Conservation (phyloP, 2,113 vertebrate genomes). For the Enhydra lutris region DNA sequence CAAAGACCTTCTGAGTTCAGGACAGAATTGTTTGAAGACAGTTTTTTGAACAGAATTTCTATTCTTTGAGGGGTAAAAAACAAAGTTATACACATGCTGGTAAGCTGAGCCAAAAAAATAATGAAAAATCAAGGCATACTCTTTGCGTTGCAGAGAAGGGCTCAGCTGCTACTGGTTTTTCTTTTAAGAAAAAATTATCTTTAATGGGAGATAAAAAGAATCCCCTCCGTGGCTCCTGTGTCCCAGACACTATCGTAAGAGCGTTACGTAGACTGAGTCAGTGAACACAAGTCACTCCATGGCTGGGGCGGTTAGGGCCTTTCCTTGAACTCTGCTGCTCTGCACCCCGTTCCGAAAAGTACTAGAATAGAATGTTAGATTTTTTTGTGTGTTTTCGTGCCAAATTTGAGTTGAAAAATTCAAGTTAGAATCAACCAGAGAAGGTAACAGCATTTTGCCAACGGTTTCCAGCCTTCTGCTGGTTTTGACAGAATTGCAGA, state of each 20-base stretch:
- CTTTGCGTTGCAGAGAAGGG: neutral
- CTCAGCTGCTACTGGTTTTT: neutral
- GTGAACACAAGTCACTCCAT: accelerated
- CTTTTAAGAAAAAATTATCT: neutral
- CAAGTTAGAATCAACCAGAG: neutral
- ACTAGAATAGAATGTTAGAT: accelerated
- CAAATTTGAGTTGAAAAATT: neutral
- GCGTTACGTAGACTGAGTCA: accelerated
- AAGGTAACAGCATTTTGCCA: neutral
- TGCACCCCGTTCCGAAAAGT: neutral
- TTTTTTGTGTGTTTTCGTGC: neutral
- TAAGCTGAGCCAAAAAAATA: neutral
- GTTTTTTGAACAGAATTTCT: neutral
- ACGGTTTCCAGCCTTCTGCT: neutral
- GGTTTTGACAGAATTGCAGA: neutral
- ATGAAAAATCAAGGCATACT: neutral
- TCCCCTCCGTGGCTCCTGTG: accelerated
- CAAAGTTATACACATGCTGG: neutral
- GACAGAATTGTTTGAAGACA: neutral
- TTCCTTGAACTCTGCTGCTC: neutral
- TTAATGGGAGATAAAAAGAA: neutral
- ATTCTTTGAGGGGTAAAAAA: neutral
- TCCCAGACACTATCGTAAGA: neutral
- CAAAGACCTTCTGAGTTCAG: neutral
- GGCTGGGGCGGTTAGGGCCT: neutral